Evolutionary conservation across 2,888 invertebrate genomes (phyloP), one percentile per base, ranked within the genome.

Genomic region (Amphimallon solstitiale): DNA sequence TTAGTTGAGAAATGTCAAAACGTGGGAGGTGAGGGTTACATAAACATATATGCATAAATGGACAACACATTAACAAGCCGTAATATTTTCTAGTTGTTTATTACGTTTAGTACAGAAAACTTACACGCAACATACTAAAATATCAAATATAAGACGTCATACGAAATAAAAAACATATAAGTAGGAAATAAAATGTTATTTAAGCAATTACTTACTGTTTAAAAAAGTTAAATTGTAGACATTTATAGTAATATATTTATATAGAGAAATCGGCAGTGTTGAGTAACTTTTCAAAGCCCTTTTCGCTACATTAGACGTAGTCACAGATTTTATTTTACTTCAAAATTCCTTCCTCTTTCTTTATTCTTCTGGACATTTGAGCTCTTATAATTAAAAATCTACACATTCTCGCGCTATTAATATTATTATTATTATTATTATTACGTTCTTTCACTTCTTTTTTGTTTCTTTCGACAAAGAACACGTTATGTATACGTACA

Each of bases 241-340:
- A 63, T 63, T 49, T 49, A 63, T 63, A 61, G 38, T 60, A 14
- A 61, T 61, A 61, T 70, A 72, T 74, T 74, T 74, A 76, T 76
- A 74, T 76, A 74, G 75, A 77, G 77, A 78, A 76, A 77, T 77
- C 79, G 79, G 79, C 79, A 79, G 80, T 80, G 79, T 79, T 79
- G 73, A 78, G 77, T 77, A n/a, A 77, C 75, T 77, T 70, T 69
- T 77, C 76, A 74, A 79, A 77, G 77, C 78, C 77, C 78, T 75
- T 29, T 73, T 75, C 76, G 73, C 73, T 69, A 73, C 51, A 52
- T 49, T 66, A 51, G n/a, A 59, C 66, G 65, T 68, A 69, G 70
- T 70, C 62, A 62, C 72, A 73, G 73, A 74, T 72, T 71, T 71
- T 70, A 63, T 65, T 71, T 29, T 29, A 29, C 9, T 29, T 29